Conservation (phyloP, 2,888 invertebrate species). For the Trachelus troglodyta region DNA sequence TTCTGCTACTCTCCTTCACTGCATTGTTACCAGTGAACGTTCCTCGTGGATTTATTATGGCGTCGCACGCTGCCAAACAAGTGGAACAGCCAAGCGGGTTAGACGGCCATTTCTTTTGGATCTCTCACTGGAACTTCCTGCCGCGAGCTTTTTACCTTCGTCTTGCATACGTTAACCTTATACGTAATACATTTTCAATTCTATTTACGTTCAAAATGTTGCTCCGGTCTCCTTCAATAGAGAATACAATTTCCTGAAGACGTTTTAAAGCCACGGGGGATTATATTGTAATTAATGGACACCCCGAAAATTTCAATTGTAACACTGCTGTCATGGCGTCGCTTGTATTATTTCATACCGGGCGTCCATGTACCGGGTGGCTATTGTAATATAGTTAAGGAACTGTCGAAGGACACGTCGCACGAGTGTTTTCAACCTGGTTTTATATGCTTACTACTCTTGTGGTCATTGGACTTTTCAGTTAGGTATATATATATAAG, state of each 20-base stretch:
- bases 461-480: neutral
- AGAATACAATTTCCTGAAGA: neutral
- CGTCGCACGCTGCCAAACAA: neutral
- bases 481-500: neutral
- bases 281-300: neutral
- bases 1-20: conserved; percentile 14
- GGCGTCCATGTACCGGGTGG: neutral
- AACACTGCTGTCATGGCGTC: neutral
- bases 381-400: neutral
- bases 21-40: neutral
- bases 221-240: neutral
- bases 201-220: neutral
- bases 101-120: neutral
- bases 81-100: conserved; percentile 7
- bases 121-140: neutral
- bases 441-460: neutral
- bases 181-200: neutral
- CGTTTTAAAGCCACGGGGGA: neutral
- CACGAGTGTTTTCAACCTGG: neutral
- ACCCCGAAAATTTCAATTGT: neutral
- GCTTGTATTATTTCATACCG: neutral
- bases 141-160: neutral
- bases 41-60: neutral
- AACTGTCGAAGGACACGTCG: conserved; percentile 2
- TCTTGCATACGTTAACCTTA: too few relatives aligned